Evolutionary conservation across 1,140 invertebrate species (phyloP), one percentile per base, ranked within the genome.

Genomic region (Proctacanthus coquilletti): DNA sequence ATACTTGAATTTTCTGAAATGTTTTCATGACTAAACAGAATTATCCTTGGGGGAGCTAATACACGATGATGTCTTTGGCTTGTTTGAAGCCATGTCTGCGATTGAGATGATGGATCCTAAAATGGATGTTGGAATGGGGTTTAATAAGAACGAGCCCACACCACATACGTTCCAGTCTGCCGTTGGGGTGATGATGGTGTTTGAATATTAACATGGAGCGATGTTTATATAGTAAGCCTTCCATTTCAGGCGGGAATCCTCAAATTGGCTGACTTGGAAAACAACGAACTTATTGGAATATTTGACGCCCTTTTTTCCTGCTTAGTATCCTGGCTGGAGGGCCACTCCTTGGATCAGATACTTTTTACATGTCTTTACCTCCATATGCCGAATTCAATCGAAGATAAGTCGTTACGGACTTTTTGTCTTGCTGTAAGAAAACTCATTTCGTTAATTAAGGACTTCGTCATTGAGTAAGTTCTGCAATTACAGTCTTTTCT

Each of bases 81-180:
- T 97, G 14, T 95, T 95, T 69, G 94, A 98, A 63, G 93, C 93
- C 0, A 98, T 98, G 94, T 95, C 91, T 8, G 94, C 94, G 1
- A 97, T 98, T 54, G 94, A 97, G 63, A 95, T 98, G 86, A 97
- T 97, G 93, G 93, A 98, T 64, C 91, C 92, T 1, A 98, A 98
- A 72, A 98, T 98, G 94, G 94, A 98, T 71, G 91, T 91, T 29
- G 93, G 93, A 17, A 96, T 98, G 91, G 61, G 91, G 45, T 94
- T 89, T 55, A 95, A 96, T 62, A 70, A 84, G 52, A 79, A 79
- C 8, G 76, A 76, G 45, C 76, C 82, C 49, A 77, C 85, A 58
- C 77, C 87, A 21, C 71, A 88, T n/a, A 89, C 77, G 37, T 89
- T 96, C 56, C 75, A 84, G 47, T 79, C 89, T 51, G 80, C 86